Evolutionary conservation across 2,113 vertebrate species (phyloP), one percentile per base, ranked within the genome.

Genomic region (Gopherus flavomarginatus): DNA sequence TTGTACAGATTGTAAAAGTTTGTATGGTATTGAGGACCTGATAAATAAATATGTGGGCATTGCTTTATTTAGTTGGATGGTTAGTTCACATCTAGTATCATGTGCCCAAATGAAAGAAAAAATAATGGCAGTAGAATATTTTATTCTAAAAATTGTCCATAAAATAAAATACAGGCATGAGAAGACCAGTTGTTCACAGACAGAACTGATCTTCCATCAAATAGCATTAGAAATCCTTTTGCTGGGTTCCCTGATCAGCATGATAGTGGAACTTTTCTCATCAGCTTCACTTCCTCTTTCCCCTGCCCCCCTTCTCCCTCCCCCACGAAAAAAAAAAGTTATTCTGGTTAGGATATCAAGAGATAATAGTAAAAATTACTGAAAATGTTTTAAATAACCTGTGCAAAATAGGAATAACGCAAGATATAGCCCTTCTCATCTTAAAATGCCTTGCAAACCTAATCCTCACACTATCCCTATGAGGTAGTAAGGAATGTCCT

Each of bases 1-100:
- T 96, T 95, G 35, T 97, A 95, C 96, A 96, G 85, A 95, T 92
- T 96, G 69, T 52, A 96, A 97, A 95, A 16, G 53, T 75, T 35
- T 62, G 69, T 42, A 47, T 85, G 85, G 11, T 90, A 56, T 42
- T 86, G 85, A 52, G 90, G 75, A 72, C 4, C 52, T 87, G 42
- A 85, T 77, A 29, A 42, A 22, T 85, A 94, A 96, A 80, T 93
- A 87, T 8, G 87, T 62, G 31, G 50, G 85, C 26, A 47, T 95
- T 89, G 94, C 95, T 96, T 97, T 96, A 91, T 94, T 95, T 94
- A 91, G 47, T 47, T 52, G 38, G 31, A 44, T 53, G 29, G 81
- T 57, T 77, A 83, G 50, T 78, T 72, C 42, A 78, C 14, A 7
- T 44, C 21, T 81, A 54, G 93, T 83, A 17, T 12, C 27, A 53